phyloP scores from a whole-genome alignment of 2,113 vertebrate genomes.

The Toxostoma redivivum region DNA sequence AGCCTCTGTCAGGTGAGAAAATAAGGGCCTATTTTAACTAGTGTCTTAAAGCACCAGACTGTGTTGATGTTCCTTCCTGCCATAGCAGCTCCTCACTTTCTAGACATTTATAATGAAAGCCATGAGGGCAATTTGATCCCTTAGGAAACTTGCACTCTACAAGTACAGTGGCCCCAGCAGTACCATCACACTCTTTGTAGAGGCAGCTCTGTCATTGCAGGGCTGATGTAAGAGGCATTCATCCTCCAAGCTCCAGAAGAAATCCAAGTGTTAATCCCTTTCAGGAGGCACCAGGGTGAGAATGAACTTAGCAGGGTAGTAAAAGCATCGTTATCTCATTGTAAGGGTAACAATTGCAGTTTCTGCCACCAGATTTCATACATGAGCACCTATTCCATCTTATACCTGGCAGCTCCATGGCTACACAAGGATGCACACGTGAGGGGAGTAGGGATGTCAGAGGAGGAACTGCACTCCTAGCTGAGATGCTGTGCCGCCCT shows the following conservation, averaged over 20 bases:
- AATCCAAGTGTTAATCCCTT: neutral
- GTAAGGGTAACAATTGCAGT: neutral
- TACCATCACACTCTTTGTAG: neutral
- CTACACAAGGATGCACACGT: rapidly evolving
- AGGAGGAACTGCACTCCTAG: neutral
- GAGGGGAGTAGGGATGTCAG: neutral
- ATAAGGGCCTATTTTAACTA: neutral
- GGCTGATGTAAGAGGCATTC: neutral
- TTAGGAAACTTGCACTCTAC: neutral
- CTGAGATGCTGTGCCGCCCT: neutral
- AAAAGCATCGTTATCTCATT: neutral
- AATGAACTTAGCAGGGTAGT: rapidly evolving
- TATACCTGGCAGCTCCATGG: neutral
- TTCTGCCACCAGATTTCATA: neutral
- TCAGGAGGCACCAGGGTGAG: neutral
- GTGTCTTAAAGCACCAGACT: neutral
- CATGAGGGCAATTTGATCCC: neutral
- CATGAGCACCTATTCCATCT: neutral
- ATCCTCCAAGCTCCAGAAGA: neutral
- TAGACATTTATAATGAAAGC: neutral
- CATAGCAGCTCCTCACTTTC: neutral
- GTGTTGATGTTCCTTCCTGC: neutral
- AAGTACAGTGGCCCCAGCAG: neutral
- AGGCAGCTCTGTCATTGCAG: neutral
- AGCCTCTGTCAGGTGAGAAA: neutral